Conservation (phyloP, 2,888 invertebrate species). For the Hesperia comma region DNA sequence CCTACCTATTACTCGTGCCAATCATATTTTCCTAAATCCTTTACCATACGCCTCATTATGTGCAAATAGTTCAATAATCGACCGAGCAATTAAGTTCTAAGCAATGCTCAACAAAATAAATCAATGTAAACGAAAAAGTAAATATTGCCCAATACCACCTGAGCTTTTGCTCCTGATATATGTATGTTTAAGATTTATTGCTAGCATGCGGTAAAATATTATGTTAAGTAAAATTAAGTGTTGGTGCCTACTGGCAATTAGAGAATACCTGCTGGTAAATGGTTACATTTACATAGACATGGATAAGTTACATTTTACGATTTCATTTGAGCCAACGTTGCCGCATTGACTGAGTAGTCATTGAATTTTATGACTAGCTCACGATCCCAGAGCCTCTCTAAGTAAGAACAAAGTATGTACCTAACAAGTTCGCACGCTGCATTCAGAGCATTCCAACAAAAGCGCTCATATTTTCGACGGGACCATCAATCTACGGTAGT, state of each 20-base stretch:
- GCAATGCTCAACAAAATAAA: constrained; percentile 13
- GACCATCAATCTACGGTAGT: constrained; percentile 28
- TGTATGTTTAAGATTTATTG: constrained; percentile 18
- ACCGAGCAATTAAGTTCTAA: constrained; percentile 14
- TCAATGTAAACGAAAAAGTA: constrained; percentile 25
- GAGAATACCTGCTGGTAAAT: constrained; percentile 1
- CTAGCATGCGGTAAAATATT: constrained; percentile 15
- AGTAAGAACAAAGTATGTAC: constrained; percentile 18
- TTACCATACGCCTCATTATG: neutral
- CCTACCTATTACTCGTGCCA: constrained; percentile 19
- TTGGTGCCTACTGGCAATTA: neutral
- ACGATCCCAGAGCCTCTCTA: constrained; percentile 6
- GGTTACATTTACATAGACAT: constrained; percentile 14
- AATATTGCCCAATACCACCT: constrained; percentile 17
- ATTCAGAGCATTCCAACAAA: constrained; percentile 14
- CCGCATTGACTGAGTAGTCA: constrained; percentile 8
- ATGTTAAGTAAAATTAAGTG: constrained; percentile 13
- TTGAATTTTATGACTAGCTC: constrained; percentile 26
- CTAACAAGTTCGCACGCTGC: constrained; percentile 12
- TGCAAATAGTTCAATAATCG: constrained; percentile 17
- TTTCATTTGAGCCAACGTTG: constrained; percentile 33
- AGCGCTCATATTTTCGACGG: neutral
- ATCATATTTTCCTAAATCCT: constrained; percentile 11
- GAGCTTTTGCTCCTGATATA: constrained; percentile 20
- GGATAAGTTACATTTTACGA: constrained; percentile 39